Evolutionary conservation across 2,888 invertebrate species (phyloP).

Genomic region (Andricus curvator): DNA sequence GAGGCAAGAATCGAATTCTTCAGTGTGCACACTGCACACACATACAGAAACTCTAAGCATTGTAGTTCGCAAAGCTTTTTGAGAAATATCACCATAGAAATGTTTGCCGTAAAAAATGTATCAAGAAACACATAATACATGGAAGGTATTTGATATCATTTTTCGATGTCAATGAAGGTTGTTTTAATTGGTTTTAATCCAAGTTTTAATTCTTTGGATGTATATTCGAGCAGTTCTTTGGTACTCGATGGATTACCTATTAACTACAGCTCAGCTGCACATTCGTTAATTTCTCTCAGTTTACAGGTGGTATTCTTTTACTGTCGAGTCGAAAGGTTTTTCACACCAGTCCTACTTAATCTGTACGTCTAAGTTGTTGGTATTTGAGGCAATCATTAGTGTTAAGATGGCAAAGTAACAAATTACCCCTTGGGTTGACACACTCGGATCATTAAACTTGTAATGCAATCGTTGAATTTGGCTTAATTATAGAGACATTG

Average conservation of each 20-base stretch:
- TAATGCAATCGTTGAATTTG: constrained; percentile 60
- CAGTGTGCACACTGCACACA: background rate
- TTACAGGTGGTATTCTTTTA: constrained; percentile 32
- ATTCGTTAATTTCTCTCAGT: constrained; percentile 52
- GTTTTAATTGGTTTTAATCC: background rate
- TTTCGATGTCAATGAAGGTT: too few relatives aligned
- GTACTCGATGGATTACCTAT: too few relatives aligned
- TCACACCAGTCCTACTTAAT: constrained; percentile 34
- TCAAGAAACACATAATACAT: too few relatives aligned
- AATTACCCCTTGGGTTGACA: constrained; percentile 53
- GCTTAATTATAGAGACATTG: constrained; percentile 48
- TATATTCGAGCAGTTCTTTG: too few relatives aligned
- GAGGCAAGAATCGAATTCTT: background rate
- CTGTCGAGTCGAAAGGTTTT: constrained; percentile 44
- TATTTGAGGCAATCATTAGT: constrained; percentile 48
- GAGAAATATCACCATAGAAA: background rate
- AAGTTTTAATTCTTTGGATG: background rate
- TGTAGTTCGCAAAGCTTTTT: constrained; percentile 30
- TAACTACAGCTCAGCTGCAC: constrained; percentile 11
- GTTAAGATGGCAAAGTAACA: constrained; percentile 49
- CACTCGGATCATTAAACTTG: constrained; percentile 58
- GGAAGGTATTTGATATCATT: too few relatives aligned
- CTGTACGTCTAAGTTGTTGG: constrained; percentile 46
- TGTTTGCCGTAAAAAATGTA: too few relatives aligned
- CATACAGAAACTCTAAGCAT: background rate